These are phyloP conservation scores for Cynaeus angustus DNA, from an alignment of 2,888 invertebrate species.

Conservation along the genomic window DNA sequence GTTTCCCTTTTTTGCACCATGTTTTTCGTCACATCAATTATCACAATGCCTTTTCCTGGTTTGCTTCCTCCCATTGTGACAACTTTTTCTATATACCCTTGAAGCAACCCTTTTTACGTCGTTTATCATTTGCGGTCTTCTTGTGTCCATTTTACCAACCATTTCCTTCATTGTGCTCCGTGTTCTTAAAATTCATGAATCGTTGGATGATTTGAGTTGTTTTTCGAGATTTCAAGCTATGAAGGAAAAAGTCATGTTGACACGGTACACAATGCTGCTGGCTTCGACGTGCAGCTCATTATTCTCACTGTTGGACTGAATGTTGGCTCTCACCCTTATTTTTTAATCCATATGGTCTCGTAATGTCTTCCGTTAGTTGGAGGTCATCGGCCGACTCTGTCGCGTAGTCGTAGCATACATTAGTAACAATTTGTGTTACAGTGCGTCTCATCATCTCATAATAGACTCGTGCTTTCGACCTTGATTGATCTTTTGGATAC, in stretches of 20 bases:
- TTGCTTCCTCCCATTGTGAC: slow-evolving; percentile 3
- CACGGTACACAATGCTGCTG: background rate
- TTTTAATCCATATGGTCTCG: slow-evolving; percentile 28
- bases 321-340: slow-evolving; percentile 26
- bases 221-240: background rate
- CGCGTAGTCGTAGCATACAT: slow-evolving; percentile 23
- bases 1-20: background rate
- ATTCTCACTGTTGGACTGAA: background rate
- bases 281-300: background rate
- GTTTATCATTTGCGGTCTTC: slow-evolving; percentile 14
- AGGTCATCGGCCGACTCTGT: slow-evolving; percentile 34
- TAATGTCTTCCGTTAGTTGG: slow-evolving; percentile 34
- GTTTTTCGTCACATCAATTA: slow-evolving; percentile 15
- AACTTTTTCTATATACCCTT: background rate
- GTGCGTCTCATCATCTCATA: slow-evolving; percentile 31
- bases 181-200: slow-evolving; percentile 1
- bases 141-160: slow-evolving; percentile 7
- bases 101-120: slow-evolving; percentile 2
- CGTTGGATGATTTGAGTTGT: background rate
- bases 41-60: slow-evolving; percentile 11
- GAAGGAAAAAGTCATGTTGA: background rate
- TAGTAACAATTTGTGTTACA: slow-evolving; percentile 32
- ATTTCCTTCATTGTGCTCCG: slow-evolving; percentile 15
- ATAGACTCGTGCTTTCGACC: slow-evolving; percentile 8
- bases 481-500: slow-evolving; percentile 28